Base-by-base conservation (phyloP, 2,888 invertebrate species). In the Pharmacophagus antenor region DNA sequence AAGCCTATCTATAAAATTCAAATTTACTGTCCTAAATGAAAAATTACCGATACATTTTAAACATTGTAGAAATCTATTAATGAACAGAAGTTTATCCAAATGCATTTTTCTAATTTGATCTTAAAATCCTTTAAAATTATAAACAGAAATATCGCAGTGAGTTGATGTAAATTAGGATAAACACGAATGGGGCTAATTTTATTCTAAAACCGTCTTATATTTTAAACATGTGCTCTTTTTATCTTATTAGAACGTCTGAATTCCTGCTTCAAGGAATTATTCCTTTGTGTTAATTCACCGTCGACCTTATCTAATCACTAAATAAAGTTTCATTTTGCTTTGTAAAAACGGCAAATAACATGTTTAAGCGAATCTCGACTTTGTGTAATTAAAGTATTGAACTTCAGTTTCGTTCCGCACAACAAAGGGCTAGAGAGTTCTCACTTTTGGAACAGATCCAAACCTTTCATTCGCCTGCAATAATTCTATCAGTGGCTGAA, bases 401-500 rank as follows among this genome's bases (percentile, higher is more conserved):
- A 67, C 69, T 71, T 71, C 68, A 72, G 64, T 73, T 70, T 73
- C 61, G 65, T 63, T 68, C 66, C 65, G 61, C 63, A 65, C 61
- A 62, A 63, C 56, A 64, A 66, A 62, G 71, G 67, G 54, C 49
- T 48, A 44, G 27, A 27, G 47, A 51, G 56, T 65, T 65, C 68
- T 66, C 65, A 67, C 62, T 60, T 58, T 77, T 85, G 85, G 85
- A 78, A 62, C 56, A 23, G 60, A 62, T 77, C 84, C 84, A 84
- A 80, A 69, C 72, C 66, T 76, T 76, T 75, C 74, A 74, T 73
- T 75, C 73, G 68, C 68, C 70, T 71, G 78, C 77, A 74, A 80
- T 84, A 84, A 80, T 82, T 84, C 76, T 77, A 80, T 82, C 79
- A 76, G 71, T 68, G 63, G 69, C 71, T 72, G 73, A 77, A 77